Evolutionary conservation across 2,888 invertebrate species (phyloP).

Genomic region (Sphecodes monilicornis): DNA sequence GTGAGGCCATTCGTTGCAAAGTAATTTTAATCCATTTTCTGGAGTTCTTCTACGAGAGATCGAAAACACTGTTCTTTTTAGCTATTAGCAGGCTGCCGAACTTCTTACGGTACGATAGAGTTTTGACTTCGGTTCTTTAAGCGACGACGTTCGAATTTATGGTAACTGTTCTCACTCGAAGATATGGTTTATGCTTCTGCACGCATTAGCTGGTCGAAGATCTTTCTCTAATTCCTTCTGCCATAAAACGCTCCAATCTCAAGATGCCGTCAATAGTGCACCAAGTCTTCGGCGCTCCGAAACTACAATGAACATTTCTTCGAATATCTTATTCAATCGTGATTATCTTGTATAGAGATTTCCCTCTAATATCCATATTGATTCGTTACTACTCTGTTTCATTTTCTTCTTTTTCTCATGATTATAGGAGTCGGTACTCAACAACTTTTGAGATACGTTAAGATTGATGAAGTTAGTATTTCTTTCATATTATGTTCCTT

Average conservation of each 20-base stretch:
- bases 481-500: no score
- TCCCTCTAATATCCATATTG: not conserved
- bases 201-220: not conserved
- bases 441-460: no score
- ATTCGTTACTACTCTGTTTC: not conserved
- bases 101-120: not conserved
- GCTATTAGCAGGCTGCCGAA: not conserved
- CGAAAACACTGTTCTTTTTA: not conserved
- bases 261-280: not conserved
- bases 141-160: conserved; percentile 12
- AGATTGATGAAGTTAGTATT: no score
- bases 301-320: not conserved
- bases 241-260: not conserved
- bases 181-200: not conserved
- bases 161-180: conserved; percentile 3
- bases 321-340: not conserved
- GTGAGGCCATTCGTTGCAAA: not conserved
- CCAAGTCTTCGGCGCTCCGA: not conserved
- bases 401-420: no score
- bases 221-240: not conserved
- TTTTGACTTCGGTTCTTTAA: not conserved
- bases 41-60: not conserved
- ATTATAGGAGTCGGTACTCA: no score
- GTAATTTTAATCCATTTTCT: not conserved
- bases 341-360: not conserved